Evolutionary conservation across 2,888 invertebrate species (phyloP), one percentile per base, ranked within the genome.

Genomic region (Arge pagana): DNA sequence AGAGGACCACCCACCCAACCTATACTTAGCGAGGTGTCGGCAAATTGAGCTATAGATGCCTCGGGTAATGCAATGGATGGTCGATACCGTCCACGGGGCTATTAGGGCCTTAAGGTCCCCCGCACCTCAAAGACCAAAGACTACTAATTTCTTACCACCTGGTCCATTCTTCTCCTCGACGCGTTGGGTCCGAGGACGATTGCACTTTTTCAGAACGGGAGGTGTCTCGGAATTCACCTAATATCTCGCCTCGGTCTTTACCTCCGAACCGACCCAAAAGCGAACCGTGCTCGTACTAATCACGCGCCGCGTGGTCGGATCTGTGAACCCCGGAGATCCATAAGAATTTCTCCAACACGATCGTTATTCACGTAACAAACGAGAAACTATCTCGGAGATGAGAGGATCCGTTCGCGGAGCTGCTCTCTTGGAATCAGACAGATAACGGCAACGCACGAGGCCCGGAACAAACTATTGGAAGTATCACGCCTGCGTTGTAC

Each of bases 11-110:
- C 76, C 76, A 76, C 72, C 70, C 68, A 76, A 74, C 75, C 76
- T 76, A 76, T 76, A 76, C 76, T 76, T 75, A 75, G 74, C 72
- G 73, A 76, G 74, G 76, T 76, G 76, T 76, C 73, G 73, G 73
- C 73, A 73, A 73, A 73, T 73, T 73, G 73, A 75, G 76, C 76
- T 75, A 75, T 75, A 76, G 74, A 71, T 67, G 69, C 64, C 63
- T 65, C 60, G 68, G 67, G 70, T 70, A 73, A 71, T 70, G 68
- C 67, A 66, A 69, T 66, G 56, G 58, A 63, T 63, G 62, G 60
- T 66, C 68, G 71, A 72, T 72, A 72, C 67, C 67, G 45, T 70
- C 68, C 71, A 65, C 54, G 58, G 66, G 59, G 67, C 66, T 65
- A 71, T 71, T 71, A 71, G 66, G 62, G 61, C 58, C 54, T 50